Evolutionary conservation across 1,140 invertebrate species (phyloP), one percentile per base, ranked within the genome.

Genomic region (Bombus fervidus): DNA sequence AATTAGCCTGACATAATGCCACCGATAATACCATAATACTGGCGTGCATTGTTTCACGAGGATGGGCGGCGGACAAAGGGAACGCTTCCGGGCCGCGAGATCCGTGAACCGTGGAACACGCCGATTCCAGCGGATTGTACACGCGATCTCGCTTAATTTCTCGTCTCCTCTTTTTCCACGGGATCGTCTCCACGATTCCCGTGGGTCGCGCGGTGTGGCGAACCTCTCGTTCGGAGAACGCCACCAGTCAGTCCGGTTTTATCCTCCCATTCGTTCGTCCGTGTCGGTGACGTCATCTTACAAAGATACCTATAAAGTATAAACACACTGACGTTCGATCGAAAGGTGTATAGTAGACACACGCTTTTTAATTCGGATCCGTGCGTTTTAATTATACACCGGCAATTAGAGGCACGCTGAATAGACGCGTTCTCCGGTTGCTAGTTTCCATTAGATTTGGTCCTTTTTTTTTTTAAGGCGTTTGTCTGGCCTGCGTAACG

Each of bases 191-290:
- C 72, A n/a, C 59, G 79, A 47, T 83, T 53, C 53, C 72, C 71
- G 66, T 74, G 71, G 43, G 77, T 86, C 80, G 86, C 86, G 59
- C 28, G 79, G 62, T 74, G 71, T 83, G 88, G 87, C 77, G 90
- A 91, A 92, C 90, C 91, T 91, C 88, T 92, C 90, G 93, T 93
- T 91, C 91, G 92, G 90, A 92, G 93, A 94, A 93, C 92, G 91
- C 93, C 93, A 95, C 94, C 94, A 94, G 94, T 95, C 93, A 94
- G 93, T 93, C 94, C 94, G 94, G 94, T 95, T 95, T 95, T 95
- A 93, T 93, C 89, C 91, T 92, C 89, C 86, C 86, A 85, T 91
- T 91, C 89, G 86, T 84, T 87, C 90, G 89, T 92, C 89, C 90
- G 87, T 90, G 91, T 91, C 87, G 90, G 91, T 94, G 93, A 94